Conservation (phyloP, 2,888 invertebrate genomes). For the Aphodius granarius region DNA sequence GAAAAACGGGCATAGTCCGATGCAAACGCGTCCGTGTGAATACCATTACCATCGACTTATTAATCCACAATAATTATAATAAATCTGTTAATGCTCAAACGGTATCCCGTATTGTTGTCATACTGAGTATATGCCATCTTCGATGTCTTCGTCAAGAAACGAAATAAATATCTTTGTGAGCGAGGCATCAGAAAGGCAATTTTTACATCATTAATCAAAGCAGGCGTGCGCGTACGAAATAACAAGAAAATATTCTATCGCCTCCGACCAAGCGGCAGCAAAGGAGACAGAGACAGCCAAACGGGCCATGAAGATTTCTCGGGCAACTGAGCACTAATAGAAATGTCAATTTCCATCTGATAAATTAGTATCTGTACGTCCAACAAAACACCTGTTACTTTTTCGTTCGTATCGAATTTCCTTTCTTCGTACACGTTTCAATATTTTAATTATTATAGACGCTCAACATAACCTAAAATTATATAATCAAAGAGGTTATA, state of each 20-base stretch:
- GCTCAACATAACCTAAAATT: neutral
- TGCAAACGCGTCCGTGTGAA: neutral
- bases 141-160: neutral
- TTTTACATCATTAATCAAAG: neutral
- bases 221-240: neutral
- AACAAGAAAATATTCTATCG: neutral
- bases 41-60: neutral
- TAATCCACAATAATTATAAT: neutral
- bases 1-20: constrained; percentile 4
- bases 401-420: constrained; percentile 8
- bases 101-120: neutral
- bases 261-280: neutral
- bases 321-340: constrained; percentile 10
- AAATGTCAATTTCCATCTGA: constrained; percentile 13
- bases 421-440: constrained; percentile 1
- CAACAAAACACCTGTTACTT: constrained; percentile 1
- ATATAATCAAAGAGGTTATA: neutral
- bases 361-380: constrained; percentile 7
- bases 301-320: neutral
- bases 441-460: neutral
- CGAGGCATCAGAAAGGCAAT: neutral
- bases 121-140: neutral
- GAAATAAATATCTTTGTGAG: neutral
- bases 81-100: no score
- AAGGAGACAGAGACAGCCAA: neutral